phyloP scores from a whole-genome alignment of 2,797 vertebrate genomes.

The Petrocephalus sullivani region DNA sequence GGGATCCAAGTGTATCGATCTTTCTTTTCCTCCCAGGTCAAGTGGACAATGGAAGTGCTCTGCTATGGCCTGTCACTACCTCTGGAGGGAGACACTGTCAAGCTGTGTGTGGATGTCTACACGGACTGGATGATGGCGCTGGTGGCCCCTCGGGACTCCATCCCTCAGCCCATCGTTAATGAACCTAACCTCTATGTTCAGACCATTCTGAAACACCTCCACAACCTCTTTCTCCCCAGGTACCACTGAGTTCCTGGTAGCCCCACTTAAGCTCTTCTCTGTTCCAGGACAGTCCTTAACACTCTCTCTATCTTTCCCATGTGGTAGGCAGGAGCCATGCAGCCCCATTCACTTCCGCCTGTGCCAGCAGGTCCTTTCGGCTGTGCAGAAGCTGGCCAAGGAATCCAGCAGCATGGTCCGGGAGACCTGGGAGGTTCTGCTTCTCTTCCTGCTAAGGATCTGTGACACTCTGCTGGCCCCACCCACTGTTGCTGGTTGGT shows the following conservation, averaged over 20 bases:
- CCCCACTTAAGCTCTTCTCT: not conserved
- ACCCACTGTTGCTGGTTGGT: slow-evolving; percentile 80
- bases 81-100: slow-evolving; percentile 84
- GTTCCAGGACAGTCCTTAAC: not conserved
- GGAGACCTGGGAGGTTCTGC: slow-evolving; percentile 88
- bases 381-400: slow-evolving; percentile 79
- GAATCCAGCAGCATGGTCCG: slow-evolving; percentile 74
- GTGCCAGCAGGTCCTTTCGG: slow-evolving; percentile 81
- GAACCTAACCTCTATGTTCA: slow-evolving; percentile 86
- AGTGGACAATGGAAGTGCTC: slow-evolving; percentile 95
- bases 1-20: not conserved
- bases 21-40: slow-evolving; percentile 63
- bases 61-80: slow-evolving; percentile 84
- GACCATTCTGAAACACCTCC: slow-evolving; percentile 84
- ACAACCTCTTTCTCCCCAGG: slow-evolving; percentile 87
- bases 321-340: slow-evolving; percentile 68
- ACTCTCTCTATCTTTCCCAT: not conserved
- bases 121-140: slow-evolving; percentile 91
- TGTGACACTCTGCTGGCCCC: slow-evolving; percentile 79
- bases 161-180: slow-evolving; percentile 80
- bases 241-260: slow-evolving; percentile 37
- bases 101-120: slow-evolving; percentile 87
- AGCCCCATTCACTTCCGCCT: slow-evolving; percentile 73
- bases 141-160: slow-evolving; percentile 76
- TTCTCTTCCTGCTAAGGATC: slow-evolving; percentile 86